Evolutionary conservation across 2,888 invertebrate species (phyloP).

Genomic region (Brenthis ino): DNA sequence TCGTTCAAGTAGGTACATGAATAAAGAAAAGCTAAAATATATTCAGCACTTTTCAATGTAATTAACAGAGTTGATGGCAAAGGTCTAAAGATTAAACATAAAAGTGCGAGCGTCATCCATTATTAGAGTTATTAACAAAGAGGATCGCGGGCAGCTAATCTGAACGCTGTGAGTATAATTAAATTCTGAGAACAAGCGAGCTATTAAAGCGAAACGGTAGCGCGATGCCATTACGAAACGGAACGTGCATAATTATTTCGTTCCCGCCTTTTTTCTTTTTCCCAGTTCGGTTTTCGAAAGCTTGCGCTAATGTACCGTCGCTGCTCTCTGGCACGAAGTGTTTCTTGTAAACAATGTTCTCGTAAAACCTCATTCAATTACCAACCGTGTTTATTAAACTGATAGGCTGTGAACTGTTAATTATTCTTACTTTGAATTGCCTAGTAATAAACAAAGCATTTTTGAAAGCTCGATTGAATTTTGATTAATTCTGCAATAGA

Average conservation of each 20-base stretch:
- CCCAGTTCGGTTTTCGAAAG: slow-evolving; percentile 74
- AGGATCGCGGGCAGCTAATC: slow-evolving; percentile 75
- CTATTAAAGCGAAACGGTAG: slow-evolving; percentile 81
- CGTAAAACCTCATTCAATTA: slow-evolving; percentile 78
- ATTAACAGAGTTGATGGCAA: neutral
- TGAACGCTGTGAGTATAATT: slow-evolving; percentile 73
- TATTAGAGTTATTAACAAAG: slow-evolving; percentile 79
- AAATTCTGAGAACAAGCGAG: slow-evolving; percentile 81
- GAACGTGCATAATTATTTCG: slow-evolving; percentile 82
- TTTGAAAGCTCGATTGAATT: slow-evolving; percentile 19
- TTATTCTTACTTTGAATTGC: slow-evolving; percentile 43
- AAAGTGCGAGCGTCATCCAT: slow-evolving; percentile 71
- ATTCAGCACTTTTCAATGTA: slow-evolving; percentile 3
- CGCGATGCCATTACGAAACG: slow-evolving; percentile 79
- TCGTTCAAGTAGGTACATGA: neutral
- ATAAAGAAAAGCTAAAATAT: slow-evolving; percentile 11
- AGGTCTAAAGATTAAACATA: slow-evolving; percentile 45
- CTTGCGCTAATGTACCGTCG: slow-evolving; percentile 73
- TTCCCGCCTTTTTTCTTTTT: slow-evolving; percentile 76
- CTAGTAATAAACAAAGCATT: slow-evolving; percentile 31
- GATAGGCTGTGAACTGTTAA: slow-evolving; percentile 66
- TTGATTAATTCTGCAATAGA: slow-evolving; percentile 10
- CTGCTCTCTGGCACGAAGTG: slow-evolving; percentile 70
- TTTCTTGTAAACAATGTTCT: slow-evolving; percentile 75
- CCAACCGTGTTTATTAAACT: slow-evolving; percentile 63